Percentiles rank a stretch among this genome's conserved stretches.
Conservation (phyloP, 2,797 vertebrate species). For the Aldrovandia affinis region DNA sequence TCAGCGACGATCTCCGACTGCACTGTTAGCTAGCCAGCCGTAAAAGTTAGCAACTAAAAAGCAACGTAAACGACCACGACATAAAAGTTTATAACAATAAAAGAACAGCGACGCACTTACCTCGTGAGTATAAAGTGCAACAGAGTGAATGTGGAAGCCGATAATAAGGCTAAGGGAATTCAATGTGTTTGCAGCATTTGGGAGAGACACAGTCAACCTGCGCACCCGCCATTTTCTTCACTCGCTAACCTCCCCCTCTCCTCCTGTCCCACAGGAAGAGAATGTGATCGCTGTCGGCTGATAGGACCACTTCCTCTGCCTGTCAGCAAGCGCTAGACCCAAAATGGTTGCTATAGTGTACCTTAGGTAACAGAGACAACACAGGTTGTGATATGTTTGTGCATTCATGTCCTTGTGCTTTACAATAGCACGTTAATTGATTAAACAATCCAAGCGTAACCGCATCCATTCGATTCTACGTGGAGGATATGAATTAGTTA, state of each 20-base stretch:
- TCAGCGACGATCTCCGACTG: not conserved
- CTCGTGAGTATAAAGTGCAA: conserved; percentile 83
- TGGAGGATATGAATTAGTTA: too few species aligned
- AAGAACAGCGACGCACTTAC: conserved; percentile 51
- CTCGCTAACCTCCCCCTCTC: conserved; percentile 70
- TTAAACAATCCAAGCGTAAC: not conserved
- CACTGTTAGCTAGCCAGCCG: not conserved
- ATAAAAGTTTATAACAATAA: not conserved
- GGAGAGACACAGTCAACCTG: conserved; percentile 86
- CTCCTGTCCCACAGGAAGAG: conserved; percentile 43
- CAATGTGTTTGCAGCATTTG: conserved; percentile 84
- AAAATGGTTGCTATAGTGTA: not conserved
- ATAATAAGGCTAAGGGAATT: conserved; percentile 76
- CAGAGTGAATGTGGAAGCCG: conserved; percentile 78
- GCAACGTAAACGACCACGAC: not conserved
- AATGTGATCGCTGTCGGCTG: not conserved
- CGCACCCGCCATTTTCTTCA: conserved; percentile 89
- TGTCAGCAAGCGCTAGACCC: not conserved
- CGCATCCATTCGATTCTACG: too few species aligned
- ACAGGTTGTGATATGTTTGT: not conserved
- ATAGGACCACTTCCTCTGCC: conserved; percentile 18
- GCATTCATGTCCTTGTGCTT: not conserved
- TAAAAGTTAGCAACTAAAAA: conserved; percentile 10
- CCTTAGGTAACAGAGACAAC: not conserved
- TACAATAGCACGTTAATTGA: not conserved